Evolutionary conservation across 2,113 vertebrate genomes (phyloP), one percentile per base, ranked within the genome.

Genomic region (Galeopterus variegatus): DNA sequence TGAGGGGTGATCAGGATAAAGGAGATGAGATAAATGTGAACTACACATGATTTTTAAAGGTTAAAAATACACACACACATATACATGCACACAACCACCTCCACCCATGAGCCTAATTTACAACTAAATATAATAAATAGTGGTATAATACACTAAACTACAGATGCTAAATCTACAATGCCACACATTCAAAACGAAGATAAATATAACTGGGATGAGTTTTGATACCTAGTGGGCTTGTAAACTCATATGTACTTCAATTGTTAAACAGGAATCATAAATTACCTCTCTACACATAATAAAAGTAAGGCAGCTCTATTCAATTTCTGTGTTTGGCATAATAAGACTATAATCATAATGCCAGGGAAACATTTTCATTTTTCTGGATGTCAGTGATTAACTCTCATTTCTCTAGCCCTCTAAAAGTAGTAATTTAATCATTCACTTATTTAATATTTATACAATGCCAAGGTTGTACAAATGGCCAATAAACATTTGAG

Each of bases 371-470:
- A 82, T 96, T 96, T 97, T 94, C 50, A 96, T 91, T 97, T 94
- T 96, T 70, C n/a, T 88, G 36, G 19, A 56, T 93, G 36, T 91
- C 28, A 88, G 73, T 93, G 52, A 97, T 81, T 97, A 69, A 94
- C 60, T 94, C 88, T 50, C 64, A 91, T 92, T 97, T 92, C 62
- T 81, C 48, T 88, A 83, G 31, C 24, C 73, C 24, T 72, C 67
- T 73, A 79, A 94, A 86, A 60, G 10, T n/a, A 69, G 77, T 89
- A 86, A 92, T 87, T 96, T 96, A 95, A 93, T 96, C 73, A 96
- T 89, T 92, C 10, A n/a, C 85, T 96, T 96, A 96, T 90, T 87
- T 91, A 89, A 82, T 93, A 96, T 92, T 81, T 96, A 93, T 69
- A 79, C 23, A 83, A 79, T 92, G 54, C 77, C 56, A 86, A 86